Conservation (phyloP, 2,797 vertebrate genomes). For the Leptatherina wallacei region DNA sequence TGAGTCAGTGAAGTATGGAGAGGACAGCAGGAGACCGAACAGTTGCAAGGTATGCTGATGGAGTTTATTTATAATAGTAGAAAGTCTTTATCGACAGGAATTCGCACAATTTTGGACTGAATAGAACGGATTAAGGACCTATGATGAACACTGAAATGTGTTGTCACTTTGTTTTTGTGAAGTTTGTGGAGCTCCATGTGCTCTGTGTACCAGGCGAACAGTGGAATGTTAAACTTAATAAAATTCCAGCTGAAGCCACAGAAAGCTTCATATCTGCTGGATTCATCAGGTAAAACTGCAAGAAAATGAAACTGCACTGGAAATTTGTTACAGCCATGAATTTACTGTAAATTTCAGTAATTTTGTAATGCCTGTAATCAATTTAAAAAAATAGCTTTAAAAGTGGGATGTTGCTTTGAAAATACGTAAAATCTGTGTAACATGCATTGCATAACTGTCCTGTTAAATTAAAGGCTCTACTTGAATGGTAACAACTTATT, state of each 20-base stretch:
- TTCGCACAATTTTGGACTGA: neutral
- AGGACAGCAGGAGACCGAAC: slow-evolving; percentile 66
- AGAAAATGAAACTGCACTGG: neutral
- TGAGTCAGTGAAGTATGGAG: slow-evolving; percentile 55
- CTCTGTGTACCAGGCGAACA: slow-evolving; percentile 91
- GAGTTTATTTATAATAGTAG: neutral
- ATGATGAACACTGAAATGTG: neutral
- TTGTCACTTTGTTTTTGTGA: slow-evolving; percentile 3
- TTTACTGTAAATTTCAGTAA: neutral
- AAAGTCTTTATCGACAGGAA: neutral
- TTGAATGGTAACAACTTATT: neutral
- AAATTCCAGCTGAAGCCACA: slow-evolving; percentile 85
- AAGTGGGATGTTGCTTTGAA: neutral
- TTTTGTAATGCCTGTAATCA: neutral
- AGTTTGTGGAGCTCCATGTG: slow-evolving; percentile 93
- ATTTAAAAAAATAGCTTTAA: neutral
- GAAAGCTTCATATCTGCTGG: slow-evolving; percentile 90
- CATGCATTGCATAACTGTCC: neutral
- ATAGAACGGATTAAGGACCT: neutral
- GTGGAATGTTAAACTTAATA: slow-evolving; percentile 92
- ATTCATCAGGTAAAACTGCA: slow-evolving; percentile 88
- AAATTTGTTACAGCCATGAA: neutral
- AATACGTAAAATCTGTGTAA: neutral
- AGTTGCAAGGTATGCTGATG: slow-evolving; percentile 70
- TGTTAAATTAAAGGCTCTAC: too few relatives aligned